Percentiles rank a stretch among this genome's conserved stretches.
These are phyloP conservation scores for Dastarcus helophoroides DNA, from an alignment of 2,888 invertebrate genomes.

Conservation along the genomic window DNA sequence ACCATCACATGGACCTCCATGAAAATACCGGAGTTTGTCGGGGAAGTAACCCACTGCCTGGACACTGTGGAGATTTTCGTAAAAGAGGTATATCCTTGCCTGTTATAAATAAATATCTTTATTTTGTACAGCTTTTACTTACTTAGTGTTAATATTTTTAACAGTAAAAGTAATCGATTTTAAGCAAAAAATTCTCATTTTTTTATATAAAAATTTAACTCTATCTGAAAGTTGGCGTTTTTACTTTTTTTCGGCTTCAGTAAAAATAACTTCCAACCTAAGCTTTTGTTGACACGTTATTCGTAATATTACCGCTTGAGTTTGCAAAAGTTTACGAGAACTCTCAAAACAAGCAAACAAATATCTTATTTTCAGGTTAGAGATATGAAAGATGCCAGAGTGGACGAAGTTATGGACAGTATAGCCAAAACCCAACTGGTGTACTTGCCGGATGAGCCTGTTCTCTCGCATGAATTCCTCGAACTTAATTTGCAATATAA, in stretches of 20 bases:
- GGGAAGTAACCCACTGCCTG: conserved; percentile 43
- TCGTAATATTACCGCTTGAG: no score
- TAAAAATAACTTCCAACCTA: no score
- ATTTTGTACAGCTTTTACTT: no score
- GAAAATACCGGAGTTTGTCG: conserved; percentile 53
- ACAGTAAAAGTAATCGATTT: no score
- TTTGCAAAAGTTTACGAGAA: no score
- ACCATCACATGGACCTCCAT: conserved; percentile 75
- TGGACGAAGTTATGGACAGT: conserved; percentile 54
- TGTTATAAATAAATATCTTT: no score
- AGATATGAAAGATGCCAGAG: conserved; percentile 64
- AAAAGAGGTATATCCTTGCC: conserved; percentile 43
- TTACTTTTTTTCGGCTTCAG: no score
- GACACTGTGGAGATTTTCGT: conserved; percentile 54
- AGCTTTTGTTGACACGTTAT: no score
- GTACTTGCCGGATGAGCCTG: conserved; percentile 49
- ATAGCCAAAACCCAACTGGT: conserved; percentile 52
- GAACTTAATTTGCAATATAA: conserved; percentile 49
- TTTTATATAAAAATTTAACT: no score
- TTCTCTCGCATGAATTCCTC: conserved; percentile 49
- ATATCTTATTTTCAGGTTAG: conserved; percentile 40
- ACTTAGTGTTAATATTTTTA: background rate
- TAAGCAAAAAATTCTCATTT: no score
- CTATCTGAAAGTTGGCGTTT: no score
- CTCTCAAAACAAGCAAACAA: no score